Evolutionary conservation across 2,113 vertebrate species (phyloP), one percentile per base, ranked within the genome.

Genomic region (Sander vitreus): DNA sequence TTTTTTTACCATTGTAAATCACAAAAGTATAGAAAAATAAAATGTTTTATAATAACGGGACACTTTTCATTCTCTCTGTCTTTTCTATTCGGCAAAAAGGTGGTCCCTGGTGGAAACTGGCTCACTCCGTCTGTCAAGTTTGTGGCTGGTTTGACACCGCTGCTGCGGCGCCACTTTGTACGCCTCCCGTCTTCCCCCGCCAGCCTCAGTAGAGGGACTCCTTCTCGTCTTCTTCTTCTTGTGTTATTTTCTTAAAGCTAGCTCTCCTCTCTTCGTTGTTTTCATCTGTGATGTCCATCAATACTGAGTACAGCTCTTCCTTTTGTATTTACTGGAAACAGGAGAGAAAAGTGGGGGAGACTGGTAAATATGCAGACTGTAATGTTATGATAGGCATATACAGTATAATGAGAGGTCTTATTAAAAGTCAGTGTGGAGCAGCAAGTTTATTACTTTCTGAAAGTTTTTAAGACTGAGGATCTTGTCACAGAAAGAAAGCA

Each of bases 11-110:
- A 83, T 91, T 93, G 92, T 89, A 93, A 93, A 94, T 94, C 93
- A 95, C 93, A 95, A 94, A 95, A 94, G 92, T 92, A 94, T 95
- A 95, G 93, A 95, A 95, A 95, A 95, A 95, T 95, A 95, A 95
- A 95, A 94, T 89, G 93, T 94, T 94, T 94, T 94, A 91, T 93
- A 92, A 91, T 93, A 93, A 93, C 84, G 92, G 87, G 91, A 92
- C 90, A 88, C 92, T 86, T 91, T 89, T 89, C 89, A 66, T 79
- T 91, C 81, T 89, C 84, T 81, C 80, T 91, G 65, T 90, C 85
- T 86, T 88, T 75, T 91, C 88, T 89, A 86, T 78, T 84, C 87
- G 58, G 82, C 87, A 88, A 91, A 87, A 88, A 90, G 91, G 87
- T 90, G 88, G 87, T 91, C 86, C 90, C 90, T 78, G 90, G 81